A percentile compares a stretch with the other conserved stretches of the same genome.
Evolutionary conservation across 2,888 invertebrate genomes (phyloP).

Genomic region (Dorcus parallelipipedus): DNA sequence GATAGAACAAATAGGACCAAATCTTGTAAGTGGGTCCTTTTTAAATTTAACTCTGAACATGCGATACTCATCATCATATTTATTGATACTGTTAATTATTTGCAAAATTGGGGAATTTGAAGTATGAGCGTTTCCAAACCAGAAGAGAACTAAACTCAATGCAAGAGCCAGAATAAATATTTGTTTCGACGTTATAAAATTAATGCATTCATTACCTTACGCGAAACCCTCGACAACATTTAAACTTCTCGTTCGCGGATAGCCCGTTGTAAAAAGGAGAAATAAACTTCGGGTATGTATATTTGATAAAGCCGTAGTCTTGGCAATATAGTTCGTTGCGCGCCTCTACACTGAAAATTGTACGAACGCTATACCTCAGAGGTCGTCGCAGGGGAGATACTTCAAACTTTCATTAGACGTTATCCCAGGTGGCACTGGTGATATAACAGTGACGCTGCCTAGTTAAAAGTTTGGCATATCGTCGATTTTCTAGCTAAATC

Average conservation of each 20-base stretch:
- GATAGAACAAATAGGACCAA: too few relatives aligned
- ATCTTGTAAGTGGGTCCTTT: too few relatives aligned
- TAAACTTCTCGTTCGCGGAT: background rate
- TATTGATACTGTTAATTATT: too few relatives aligned
- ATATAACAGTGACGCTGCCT: background rate
- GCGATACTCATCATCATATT: too few relatives aligned
- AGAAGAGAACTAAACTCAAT: too few relatives aligned
- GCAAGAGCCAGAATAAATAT: background rate
- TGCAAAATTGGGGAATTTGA: too few relatives aligned
- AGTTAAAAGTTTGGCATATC: constrained; percentile 1
- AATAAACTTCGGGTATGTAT: too few relatives aligned
- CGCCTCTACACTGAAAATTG: background rate
- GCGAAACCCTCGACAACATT: background rate
- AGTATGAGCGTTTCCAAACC: too few relatives aligned
- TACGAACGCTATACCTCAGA: background rate
- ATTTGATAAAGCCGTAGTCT: too few relatives aligned
- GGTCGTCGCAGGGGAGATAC: background rate
- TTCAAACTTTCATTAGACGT: constrained; percentile 2
- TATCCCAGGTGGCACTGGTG: background rate
- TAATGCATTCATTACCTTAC: background rate
- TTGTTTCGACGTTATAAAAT: background rate
- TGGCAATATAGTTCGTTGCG: too few relatives aligned
- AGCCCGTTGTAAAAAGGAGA: too few relatives aligned
- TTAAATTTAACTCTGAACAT: too few relatives aligned
- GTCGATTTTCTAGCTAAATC: background rate